Evolutionary conservation across 2,888 invertebrate genomes (phyloP), one percentile per base, ranked within the genome.

Genomic region (Dolichopus griseipennis): DNA sequence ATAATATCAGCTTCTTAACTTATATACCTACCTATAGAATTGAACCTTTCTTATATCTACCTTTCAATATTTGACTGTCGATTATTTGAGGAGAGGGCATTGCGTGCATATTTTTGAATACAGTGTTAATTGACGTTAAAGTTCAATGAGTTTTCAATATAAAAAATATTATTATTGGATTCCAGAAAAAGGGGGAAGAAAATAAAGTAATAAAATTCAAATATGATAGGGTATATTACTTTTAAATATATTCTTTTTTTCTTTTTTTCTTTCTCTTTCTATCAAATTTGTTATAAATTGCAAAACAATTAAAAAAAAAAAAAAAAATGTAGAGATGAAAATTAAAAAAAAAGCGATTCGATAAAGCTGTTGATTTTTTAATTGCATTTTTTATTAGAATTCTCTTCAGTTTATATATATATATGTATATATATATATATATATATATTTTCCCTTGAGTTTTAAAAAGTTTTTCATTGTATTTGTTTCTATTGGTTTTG

Each of bases 141-240:
- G 52, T 52, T 52, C 52, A 52, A 52, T 52, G 52, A 52, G 52
- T 52, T 52, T 52, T 52, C 52, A 52, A 52, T 52, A n/a, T 18
- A 52, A 15, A 12, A 18, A 15, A 52, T 52, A 18, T 52, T 52
- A 7, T 37, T 37, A 37, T 37, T 37, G 37, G 27, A 6, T 52
- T 52, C 18, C 18, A 52, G 18, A 7, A 12, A 37, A 52, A 18
- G 52, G 37, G 37, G 52, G 18, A 15, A 41, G 8, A 5, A 15
- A 15, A 41, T 41, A 41, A 41, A 41, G 41, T 7, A 41, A 41
- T 41, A 41, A 41, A 41, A 41, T 12, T 15, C 15, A 9, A 41
- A 41, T 41, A 12, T 41, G 41, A 27, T 41, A 41, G 41, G 41
- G 8, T 41, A 41, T 41, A 41, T 41, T 12, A 41, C 9, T 27